phyloP scores from a whole-genome alignment of 2,797 vertebrate genomes.

The Pangasius krempfi region DNA sequence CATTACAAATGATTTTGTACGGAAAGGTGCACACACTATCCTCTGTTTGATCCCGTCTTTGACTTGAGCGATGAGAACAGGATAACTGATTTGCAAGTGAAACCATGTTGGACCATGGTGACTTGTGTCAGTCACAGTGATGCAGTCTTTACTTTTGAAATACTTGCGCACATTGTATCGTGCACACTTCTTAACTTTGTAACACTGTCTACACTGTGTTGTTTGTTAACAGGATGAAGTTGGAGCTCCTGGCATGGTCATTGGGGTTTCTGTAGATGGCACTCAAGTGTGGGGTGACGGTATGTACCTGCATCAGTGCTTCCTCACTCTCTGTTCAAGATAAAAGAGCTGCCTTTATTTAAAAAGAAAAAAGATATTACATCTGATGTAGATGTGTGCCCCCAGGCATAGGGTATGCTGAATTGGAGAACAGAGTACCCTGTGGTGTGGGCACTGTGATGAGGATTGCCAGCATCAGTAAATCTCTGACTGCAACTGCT shows the following conservation, averaged over 20 bases:
- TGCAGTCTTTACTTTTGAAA: not conserved
- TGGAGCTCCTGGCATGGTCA: slow-evolving; percentile 88
- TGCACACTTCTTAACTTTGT: not conserved
- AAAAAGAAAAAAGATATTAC: not conserved
- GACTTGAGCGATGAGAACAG: not conserved
- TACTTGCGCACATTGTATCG: not conserved
- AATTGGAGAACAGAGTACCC: slow-evolving; percentile 89
- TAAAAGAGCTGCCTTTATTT: not conserved
- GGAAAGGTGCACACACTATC: not conserved
- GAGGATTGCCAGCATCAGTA: slow-evolving; percentile 97
- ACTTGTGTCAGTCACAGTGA: not conserved
- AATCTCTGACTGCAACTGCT: slow-evolving; percentile 90
- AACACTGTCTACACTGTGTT: not conserved
- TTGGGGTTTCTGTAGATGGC: slow-evolving; percentile 94
- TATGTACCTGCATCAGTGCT: slow-evolving; percentile 61
- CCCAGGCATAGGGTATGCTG: slow-evolving; percentile 90
- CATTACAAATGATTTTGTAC: not conserved
- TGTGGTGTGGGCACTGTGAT: slow-evolving; percentile 88
- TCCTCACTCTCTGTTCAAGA: not conserved
- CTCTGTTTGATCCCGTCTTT: not conserved
- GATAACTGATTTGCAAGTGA: not conserved
- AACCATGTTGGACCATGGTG: not conserved
- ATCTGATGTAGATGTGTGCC: not conserved
- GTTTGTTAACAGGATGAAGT: slow-evolving; percentile 84
- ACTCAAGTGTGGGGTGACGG: slow-evolving; percentile 91